phyloP scores from a whole-genome alignment of 2,888 invertebrate species.

The Lasioglossum malachurum region DNA sequence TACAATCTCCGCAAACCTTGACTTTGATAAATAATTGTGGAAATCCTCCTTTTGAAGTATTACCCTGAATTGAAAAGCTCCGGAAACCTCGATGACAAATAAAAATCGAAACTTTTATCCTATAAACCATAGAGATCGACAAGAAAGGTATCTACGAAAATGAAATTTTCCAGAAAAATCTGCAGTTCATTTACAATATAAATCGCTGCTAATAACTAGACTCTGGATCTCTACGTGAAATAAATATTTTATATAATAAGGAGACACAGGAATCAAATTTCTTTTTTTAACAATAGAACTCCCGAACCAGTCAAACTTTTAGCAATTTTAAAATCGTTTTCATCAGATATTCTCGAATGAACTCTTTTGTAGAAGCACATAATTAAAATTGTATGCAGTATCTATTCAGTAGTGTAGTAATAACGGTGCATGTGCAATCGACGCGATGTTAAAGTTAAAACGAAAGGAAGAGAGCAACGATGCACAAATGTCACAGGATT shows the following conservation, averaged over 20 bases:
- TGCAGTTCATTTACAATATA: too few relatives aligned
- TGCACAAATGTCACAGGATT: not conserved
- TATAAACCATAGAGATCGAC: too few relatives aligned
- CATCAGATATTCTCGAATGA: too few relatives aligned
- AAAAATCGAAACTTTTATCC: not conserved
- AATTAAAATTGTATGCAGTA: too few relatives aligned
- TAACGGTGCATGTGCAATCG: not conserved
- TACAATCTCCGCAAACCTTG: not conserved
- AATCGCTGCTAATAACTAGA: too few relatives aligned
- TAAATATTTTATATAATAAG: not conserved
- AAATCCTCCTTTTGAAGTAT: not conserved
- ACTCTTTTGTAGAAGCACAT: too few relatives aligned
- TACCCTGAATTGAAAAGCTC: not conserved
- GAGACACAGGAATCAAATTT: not conserved
- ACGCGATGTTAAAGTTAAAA: not conserved
- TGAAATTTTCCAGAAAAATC: not conserved
- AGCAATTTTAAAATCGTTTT: too few relatives aligned
- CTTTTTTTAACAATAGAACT: too few relatives aligned
- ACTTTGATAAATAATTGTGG: not conserved
- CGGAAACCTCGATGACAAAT: not conserved
- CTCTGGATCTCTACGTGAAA: not conserved
- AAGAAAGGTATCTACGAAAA: too few relatives aligned
- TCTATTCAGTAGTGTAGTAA: not conserved
- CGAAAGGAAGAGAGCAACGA: not conserved
- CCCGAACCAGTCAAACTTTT: too few relatives aligned